Conservation (phyloP, 2,113 vertebrate genomes). For the Eudyptes chrysolophus region DNA sequence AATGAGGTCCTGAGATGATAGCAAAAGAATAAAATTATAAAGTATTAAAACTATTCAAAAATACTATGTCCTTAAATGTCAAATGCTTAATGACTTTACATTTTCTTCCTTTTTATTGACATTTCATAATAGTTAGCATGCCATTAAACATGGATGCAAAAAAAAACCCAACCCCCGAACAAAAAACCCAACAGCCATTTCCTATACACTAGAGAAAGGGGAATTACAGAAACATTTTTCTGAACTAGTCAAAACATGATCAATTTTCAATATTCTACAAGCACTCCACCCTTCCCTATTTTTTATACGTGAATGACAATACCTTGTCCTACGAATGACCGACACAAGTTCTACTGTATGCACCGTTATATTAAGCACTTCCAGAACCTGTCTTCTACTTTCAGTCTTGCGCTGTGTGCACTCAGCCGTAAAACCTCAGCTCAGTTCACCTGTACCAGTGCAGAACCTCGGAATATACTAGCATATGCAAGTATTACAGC, state of each 20-base stretch:
- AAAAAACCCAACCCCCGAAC: not conserved
- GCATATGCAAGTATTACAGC: not conserved
- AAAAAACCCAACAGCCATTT: not conserved
- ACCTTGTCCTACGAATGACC: not conserved
- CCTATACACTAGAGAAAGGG: not conserved
- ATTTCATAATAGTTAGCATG: not conserved
- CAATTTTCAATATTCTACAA: not conserved
- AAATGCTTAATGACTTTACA: not conserved
- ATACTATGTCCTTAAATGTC: not conserved
- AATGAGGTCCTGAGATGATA: constrained; percentile 73
- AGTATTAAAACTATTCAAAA: not conserved
- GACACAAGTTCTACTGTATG: not conserved
- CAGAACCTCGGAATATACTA: not conserved
- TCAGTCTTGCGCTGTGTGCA: too few species aligned
- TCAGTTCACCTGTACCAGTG: not conserved
- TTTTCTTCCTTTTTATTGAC: not conserved
- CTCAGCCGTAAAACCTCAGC: not conserved
- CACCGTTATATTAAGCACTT: not conserved
- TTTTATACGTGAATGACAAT: rapidly evolving
- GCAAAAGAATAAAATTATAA: constrained; percentile 66
- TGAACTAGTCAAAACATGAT: not conserved
- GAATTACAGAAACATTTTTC: not conserved
- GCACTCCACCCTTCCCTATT: not conserved
- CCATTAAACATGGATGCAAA: not conserved
- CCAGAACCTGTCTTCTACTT: not conserved